These are phyloP conservation scores for Toxotes chatareus DNA, from an alignment of 2,113 vertebrate genomes.

Conservation along the genomic window DNA sequence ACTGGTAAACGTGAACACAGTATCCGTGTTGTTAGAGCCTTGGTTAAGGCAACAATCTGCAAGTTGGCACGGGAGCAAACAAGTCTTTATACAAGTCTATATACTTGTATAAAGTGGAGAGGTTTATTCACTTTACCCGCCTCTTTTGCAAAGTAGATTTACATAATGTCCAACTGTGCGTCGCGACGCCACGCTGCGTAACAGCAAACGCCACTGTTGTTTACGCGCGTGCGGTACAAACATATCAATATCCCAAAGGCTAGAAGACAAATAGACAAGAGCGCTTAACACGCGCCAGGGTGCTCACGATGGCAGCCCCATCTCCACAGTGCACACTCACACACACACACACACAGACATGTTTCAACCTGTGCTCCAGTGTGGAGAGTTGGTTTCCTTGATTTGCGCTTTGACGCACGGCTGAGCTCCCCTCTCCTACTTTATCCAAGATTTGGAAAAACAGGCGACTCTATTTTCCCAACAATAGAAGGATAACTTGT, in stretches of 20 bases:
- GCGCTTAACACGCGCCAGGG: not conserved
- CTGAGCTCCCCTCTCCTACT: not conserved
- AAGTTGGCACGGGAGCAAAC: too few species aligned
- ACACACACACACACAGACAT: not conserved
- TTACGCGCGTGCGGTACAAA: not conserved
- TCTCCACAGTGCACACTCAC: not conserved
- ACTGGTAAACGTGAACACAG: not conserved
- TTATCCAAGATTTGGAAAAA: not conserved
- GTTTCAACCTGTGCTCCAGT: not conserved
- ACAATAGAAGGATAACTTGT: not conserved
- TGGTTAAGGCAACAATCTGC: not conserved
- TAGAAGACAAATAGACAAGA: too few species aligned
- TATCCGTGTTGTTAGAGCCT: not conserved
- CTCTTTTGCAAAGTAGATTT: not conserved
- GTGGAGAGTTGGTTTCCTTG: not conserved
- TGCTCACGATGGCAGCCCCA: not conserved
- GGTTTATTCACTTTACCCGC: too few species aligned
- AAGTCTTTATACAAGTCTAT: too few species aligned
- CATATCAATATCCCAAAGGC: too few species aligned
- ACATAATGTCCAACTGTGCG: not conserved
- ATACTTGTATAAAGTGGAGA: too few species aligned
- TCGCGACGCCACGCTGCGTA: not conserved
- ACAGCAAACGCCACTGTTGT: not conserved
- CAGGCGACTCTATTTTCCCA: not conserved
- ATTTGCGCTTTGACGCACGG: conserved; percentile 28